Evolutionary conservation across 2,888 invertebrate genomes (phyloP).

Genomic region (Agrotis clavis): DNA sequence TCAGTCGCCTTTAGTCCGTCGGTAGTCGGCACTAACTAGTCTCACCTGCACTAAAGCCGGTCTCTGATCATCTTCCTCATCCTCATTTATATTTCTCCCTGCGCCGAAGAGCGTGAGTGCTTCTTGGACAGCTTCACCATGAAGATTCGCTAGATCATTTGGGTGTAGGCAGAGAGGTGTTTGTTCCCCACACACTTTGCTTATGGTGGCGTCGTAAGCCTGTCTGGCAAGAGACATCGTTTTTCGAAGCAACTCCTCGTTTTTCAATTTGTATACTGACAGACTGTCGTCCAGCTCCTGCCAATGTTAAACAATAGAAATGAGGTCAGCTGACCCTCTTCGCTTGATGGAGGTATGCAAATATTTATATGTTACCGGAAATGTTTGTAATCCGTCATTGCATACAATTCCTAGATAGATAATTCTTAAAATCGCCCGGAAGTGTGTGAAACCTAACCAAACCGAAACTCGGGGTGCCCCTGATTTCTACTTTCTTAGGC

Average conservation of each 20-base stretch:
- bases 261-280: conserved; percentile 60
- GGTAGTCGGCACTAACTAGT: neutral
- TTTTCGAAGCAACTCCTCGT: conserved; percentile 65
- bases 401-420: too few relatives aligned
- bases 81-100: conserved; percentile 22
- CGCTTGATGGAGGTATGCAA: too few relatives aligned
- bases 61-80: conserved; percentile 41
- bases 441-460: too few relatives aligned
- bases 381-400: too few relatives aligned
- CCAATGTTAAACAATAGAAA: conserved; percentile 3
- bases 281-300: conserved; percentile 68
- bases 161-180: conserved; percentile 62
- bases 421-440: too few relatives aligned
- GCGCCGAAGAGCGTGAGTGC: conserved; percentile 44
- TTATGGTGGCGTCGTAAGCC: conserved; percentile 57
- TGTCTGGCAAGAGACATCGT: conserved; percentile 50
- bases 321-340: neutral
- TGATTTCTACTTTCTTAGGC: too few relatives aligned
- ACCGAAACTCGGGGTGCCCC: too few relatives aligned
- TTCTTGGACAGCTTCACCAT: neutral
- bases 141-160: conserved; percentile 38
- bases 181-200: conserved; percentile 42
- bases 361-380: too few relatives aligned
- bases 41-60: conserved; percentile 39
- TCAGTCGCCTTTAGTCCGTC: neutral